Percentiles rank a stretch among this genome's conserved stretches.
phyloP scores from a whole-genome alignment of 2,797 vertebrate species.

The Mormyrops boulengeri region DNA sequence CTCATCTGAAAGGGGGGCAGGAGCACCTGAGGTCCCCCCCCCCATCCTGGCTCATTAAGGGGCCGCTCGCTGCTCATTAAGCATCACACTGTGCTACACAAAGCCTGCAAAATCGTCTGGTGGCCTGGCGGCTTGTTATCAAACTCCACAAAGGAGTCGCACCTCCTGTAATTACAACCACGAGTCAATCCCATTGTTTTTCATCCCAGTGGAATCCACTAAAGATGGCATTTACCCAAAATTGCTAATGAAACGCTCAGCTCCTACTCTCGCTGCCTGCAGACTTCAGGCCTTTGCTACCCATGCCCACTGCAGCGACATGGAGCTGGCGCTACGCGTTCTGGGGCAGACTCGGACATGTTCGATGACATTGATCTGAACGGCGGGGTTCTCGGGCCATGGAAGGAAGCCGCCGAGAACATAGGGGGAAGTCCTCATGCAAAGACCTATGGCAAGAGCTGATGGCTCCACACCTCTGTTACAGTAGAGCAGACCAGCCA shows the following conservation, averaged over 20 bases:
- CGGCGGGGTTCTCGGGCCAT: not conserved
- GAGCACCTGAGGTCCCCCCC: not conserved
- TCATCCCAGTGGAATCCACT: not conserved
- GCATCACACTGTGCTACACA: not conserved
- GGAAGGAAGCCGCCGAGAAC: not conserved
- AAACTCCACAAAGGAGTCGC: conserved; percentile 2
- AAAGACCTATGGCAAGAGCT: not conserved
- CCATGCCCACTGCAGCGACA: not conserved
- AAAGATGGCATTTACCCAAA: conserved; percentile 7
- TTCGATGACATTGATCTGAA: not conserved
- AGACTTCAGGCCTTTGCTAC: not conserved
- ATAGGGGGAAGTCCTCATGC: not conserved
- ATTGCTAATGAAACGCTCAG: not conserved
- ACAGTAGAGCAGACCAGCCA: not conserved
- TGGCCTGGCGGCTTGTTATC: not conserved
- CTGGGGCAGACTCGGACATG: not conserved
- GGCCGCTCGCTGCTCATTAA: not conserved
- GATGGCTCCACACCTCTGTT: not conserved
- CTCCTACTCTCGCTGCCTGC: not conserved
- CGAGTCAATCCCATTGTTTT: not conserved
- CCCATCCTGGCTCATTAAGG: not conserved
- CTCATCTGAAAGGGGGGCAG: not conserved
- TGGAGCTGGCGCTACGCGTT: too few relatives aligned
- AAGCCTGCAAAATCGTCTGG: not conserved
- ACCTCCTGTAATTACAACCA: not conserved